These are phyloP conservation scores for Cataglyphis albicans DNA, from an alignment of 2,888 invertebrate genomes.

Conservation along the genomic window DNA sequence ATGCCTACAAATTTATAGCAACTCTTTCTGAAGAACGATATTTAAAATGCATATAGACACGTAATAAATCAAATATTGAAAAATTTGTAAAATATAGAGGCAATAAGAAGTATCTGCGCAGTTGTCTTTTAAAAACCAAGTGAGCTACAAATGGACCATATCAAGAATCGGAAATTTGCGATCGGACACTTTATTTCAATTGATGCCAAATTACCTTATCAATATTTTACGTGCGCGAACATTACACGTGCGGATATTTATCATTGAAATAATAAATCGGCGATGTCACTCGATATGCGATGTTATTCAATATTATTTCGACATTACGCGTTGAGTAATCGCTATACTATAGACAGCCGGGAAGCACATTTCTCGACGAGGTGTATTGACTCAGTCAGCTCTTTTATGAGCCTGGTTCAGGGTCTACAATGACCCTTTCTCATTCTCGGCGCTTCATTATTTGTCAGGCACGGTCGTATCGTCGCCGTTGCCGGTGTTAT, in stretches of 20 bases:
- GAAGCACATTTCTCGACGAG: slow-evolving; percentile 18
- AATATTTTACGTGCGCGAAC: neutral
- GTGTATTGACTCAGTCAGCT: slow-evolving; percentile 31
- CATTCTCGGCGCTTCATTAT: slow-evolving; percentile 36
- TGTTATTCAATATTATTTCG: slow-evolving; percentile 37
- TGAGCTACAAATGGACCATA: neutral
- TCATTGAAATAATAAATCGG: neutral
- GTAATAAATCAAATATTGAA: neutral
- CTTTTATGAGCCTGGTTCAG: slow-evolving; percentile 15
- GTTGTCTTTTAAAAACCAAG: neutral
- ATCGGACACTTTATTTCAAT: neutral
- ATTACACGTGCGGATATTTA: slow-evolving; percentile 8
- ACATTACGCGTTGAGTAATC: slow-evolving; percentile 33
- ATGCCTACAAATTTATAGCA: neutral
- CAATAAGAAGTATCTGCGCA: neutral
- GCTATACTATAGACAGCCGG: neutral
- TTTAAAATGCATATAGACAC: neutral
- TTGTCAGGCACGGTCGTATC: slow-evolving; percentile 14
- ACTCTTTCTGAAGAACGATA: neutral
- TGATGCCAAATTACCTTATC: neutral
- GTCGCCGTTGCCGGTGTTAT: slow-evolving; percentile 18
- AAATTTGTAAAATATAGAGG: neutral
- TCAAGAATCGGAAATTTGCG: neutral
- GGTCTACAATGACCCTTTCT: slow-evolving; percentile 19
- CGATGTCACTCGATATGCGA: slow-evolving; percentile 19